Conservation (phyloP, 2,113 vertebrate species). For the Spheniscus mendiculus region DNA sequence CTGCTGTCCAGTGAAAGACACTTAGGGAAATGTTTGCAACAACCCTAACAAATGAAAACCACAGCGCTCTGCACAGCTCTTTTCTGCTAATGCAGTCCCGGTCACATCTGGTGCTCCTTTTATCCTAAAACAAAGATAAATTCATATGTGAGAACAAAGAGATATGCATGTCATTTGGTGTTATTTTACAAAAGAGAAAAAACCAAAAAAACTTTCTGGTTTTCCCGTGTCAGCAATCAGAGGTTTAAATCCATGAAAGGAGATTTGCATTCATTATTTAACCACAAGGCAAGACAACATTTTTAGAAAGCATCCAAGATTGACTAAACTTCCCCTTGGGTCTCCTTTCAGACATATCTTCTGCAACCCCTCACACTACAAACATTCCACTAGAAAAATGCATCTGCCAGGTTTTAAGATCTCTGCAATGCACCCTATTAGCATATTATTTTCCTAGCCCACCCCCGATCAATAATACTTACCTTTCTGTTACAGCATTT, state of each 20-base stretch:
- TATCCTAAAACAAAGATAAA: slow-evolving; percentile 63
- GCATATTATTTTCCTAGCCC: slow-evolving; percentile 61
- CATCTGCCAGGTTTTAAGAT: slow-evolving; percentile 38
- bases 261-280: slow-evolving; percentile 73
- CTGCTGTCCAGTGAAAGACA: neutral
- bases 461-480: slow-evolving; percentile 69
- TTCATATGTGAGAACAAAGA: slow-evolving; percentile 61
- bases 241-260: slow-evolving; percentile 66
- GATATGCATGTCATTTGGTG: slow-evolving; percentile 59
- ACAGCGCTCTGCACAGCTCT: slow-evolving; percentile 24
- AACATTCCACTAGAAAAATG: slow-evolving; percentile 41
- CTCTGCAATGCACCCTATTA: slow-evolving; percentile 40
- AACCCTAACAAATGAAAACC: slow-evolving; percentile 38
- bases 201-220: neutral
- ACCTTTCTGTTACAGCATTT: slow-evolving; percentile 50
- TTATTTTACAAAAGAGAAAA: slow-evolving; percentile 53
- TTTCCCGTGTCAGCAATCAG: slow-evolving; percentile 66
- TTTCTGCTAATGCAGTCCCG: slow-evolving; percentile 6
- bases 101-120: slow-evolving; percentile 58
- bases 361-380: slow-evolving; percentile 35
- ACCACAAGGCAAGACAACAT: slow-evolving; percentile 60
- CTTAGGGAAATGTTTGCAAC: slow-evolving; percentile 3
- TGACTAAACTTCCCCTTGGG: slow-evolving; percentile 54
- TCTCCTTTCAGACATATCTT: slow-evolving; percentile 42
- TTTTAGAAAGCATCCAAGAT: slow-evolving; percentile 53